Evolutionary conservation across 2,113 vertebrate species (phyloP), one percentile per base, ranked within the genome.

Genomic region (Anas platyrhynchos): DNA sequence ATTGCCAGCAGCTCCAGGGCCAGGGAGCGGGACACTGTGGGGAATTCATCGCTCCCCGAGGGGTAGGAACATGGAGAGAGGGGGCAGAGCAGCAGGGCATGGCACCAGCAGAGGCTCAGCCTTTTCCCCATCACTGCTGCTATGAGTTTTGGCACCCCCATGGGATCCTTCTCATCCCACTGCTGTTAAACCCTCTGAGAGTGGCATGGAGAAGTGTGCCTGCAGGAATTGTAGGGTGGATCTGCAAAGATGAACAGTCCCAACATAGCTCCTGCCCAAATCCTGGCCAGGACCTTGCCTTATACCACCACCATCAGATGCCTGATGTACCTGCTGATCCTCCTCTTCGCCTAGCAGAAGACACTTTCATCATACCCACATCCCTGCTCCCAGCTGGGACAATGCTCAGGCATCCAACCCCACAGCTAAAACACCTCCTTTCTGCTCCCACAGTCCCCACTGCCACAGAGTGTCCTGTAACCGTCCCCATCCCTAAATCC

Each of bases 1-100:
- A 62, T 69, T n/a, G 44, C 91, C 93, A 96, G 96, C 29, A 87
- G 66, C 79, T 91, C 61, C 78, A 3, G 91, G 86, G 93, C 88
- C 89, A 83, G 82, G 76, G 56, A 89, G 86, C 7, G 6, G 91
- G 77, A 86, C 0, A 31, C 86, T 62, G 36, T 10, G 0, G 91
- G 82, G 95, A 94, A 93, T 73, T 77, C 95, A 68, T 32, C 15
- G 71, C 86, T 83, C 95, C 73, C 88, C 7, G 26, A 88, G 68
- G 43, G 82, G 72, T 61, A 31, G 63, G 50, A 95, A 69, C 71
- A 6, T 21, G 34, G 84, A 96, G 69, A 77, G 83, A 63, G 50
- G 52, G 72, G 76, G 93, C 65, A 79, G 78, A 78, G 90, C 81
- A 44, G 69, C 9, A 56, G 56, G 31, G 32, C 23, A 82, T 2